Evolutionary conservation across 2,113 vertebrate species (phyloP).

Genomic region (Harpagus bidentatus): DNA sequence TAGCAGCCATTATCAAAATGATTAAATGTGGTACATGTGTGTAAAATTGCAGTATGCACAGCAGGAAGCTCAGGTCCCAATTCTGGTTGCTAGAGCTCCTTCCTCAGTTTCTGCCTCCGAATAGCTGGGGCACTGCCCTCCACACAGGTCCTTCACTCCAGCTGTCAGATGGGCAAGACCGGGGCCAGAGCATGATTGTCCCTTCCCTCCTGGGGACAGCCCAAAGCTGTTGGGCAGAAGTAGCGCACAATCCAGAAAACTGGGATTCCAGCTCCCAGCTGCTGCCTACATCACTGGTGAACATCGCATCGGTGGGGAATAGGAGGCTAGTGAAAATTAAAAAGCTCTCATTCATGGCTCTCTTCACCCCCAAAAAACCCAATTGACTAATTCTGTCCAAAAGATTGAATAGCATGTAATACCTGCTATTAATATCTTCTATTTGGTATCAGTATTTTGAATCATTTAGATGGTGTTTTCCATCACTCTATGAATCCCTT

Average conservation of each 20-base stretch:
- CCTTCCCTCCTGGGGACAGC: not conserved
- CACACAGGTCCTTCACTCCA: not conserved
- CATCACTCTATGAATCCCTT: not conserved
- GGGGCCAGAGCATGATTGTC: not conserved
- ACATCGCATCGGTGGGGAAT: rapidly evolving
- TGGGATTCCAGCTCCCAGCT: not conserved
- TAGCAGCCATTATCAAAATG: not conserved
- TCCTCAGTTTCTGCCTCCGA: not conserved
- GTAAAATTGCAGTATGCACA: not conserved
- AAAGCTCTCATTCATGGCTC: not conserved
- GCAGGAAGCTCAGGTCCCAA: not conserved
- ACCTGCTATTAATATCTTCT: not conserved
- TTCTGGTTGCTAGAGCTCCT: not conserved
- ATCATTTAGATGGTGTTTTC: not conserved
- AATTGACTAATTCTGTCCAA: not conserved
- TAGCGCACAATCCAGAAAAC: not conserved
- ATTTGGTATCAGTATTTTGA: not conserved
- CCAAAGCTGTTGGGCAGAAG: not conserved
- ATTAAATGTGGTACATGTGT: not conserved
- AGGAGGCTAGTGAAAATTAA: not conserved
- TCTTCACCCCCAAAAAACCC: rapidly evolving
- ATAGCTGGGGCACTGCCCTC: not conserved
- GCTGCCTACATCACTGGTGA: not conserved
- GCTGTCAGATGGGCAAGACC: not conserved
- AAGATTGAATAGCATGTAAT: rapidly evolving